Conservation (phyloP, 2,113 vertebrate genomes). For the Onychostoma macrolepis region DNA sequence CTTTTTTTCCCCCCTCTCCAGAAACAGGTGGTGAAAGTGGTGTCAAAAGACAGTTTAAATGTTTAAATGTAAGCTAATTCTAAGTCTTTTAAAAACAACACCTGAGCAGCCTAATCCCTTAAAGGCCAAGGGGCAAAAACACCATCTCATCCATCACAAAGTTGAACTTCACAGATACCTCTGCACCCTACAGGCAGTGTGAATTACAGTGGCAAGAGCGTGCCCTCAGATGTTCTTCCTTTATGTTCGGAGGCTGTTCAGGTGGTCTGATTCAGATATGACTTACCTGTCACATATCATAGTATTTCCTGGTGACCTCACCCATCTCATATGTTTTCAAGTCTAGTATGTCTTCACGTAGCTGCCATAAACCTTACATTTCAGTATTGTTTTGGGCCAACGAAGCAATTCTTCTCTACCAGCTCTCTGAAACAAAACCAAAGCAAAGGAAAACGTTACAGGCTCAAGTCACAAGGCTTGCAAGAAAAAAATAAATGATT, state of each 20-base stretch:
- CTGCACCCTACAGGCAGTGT: slow-evolving; percentile 47
- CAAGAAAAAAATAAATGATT: not conserved
- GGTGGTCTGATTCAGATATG: slow-evolving; percentile 43
- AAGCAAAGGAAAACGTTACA: not conserved
- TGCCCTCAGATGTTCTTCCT: slow-evolving; percentile 35
- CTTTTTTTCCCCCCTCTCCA: not conserved
- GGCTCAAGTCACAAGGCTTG: not conserved
- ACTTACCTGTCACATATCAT: slow-evolving; percentile 13
- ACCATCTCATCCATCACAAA: slow-evolving; percentile 33
- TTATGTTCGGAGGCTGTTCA: slow-evolving; percentile 46
- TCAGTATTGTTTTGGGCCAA: not conserved
- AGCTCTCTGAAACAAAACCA: not conserved
- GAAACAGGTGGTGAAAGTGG: slow-evolving; percentile 34
- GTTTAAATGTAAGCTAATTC: slow-evolving; percentile 54
- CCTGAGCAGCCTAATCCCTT: slow-evolving; percentile 58
- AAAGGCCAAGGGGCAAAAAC: slow-evolving; percentile 50
- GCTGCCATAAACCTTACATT: no score
- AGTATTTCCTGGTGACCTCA: slow-evolving; percentile 38
- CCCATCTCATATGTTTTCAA: not conserved
- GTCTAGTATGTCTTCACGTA: not conserved
- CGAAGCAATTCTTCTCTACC: not conserved
- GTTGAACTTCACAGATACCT: slow-evolving; percentile 34
- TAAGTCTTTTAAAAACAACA: slow-evolving; percentile 60
- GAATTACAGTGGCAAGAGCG: slow-evolving; percentile 46
- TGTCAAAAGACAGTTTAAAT: slow-evolving; percentile 50